A percentile compares a stretch with the other conserved stretches of the same genome.
These are phyloP conservation scores for Origma solitaria DNA, from an alignment of 2,113 vertebrate species.

Conservation along the genomic window DNA sequence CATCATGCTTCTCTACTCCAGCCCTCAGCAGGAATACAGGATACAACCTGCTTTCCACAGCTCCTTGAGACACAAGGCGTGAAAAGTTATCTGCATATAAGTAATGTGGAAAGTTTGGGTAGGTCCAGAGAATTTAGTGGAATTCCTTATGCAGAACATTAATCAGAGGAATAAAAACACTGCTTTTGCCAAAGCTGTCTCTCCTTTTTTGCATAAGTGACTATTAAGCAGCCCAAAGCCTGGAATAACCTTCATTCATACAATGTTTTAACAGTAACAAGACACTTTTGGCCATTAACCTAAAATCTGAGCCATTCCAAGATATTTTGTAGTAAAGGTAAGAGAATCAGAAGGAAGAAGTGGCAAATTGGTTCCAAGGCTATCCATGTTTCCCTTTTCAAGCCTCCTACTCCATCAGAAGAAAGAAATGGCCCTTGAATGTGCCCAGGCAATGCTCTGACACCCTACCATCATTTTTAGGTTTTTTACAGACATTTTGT, in stretches of 20 bases:
- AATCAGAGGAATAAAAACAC: neutral
- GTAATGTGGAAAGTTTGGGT: neutral
- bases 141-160: neutral
- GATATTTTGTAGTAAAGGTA: neutral
- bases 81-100: neutral
- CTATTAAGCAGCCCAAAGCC: neutral
- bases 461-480: neutral
- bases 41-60: neutral
- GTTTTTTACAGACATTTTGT: neutral
- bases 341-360: neutral
- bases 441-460: no score
- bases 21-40: neutral
- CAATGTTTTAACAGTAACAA: neutral
- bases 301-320: neutral
- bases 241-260: neutral
- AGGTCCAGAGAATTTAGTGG: neutral
- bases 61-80: neutral
- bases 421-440: neutral
- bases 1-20: neutral
- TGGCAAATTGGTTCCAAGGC: neutral
- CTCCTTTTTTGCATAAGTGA: neutral
- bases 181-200: neutral
- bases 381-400: neutral
- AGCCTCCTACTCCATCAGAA: neutral
- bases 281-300: neutral